Evolutionary conservation across 1,140 invertebrate species (phyloP).

Genomic region (Cotesia chilonis): DNA sequence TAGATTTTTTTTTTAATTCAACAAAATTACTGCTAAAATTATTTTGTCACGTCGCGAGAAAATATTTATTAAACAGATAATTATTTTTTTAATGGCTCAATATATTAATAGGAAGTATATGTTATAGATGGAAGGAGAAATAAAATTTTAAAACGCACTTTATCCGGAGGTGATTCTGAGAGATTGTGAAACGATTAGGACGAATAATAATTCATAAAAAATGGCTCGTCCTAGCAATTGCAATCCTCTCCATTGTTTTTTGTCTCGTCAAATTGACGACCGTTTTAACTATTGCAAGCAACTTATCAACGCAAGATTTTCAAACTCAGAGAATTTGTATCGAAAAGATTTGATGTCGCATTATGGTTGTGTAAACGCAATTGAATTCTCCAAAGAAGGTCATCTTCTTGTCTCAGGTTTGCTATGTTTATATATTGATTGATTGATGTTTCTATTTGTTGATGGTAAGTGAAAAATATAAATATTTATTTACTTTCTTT

Average conservation of each 20-base stretch:
- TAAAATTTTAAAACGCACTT: no score
- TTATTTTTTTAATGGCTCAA: no score
- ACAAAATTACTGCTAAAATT: no score
- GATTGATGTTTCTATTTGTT: slow-evolving; percentile 27
- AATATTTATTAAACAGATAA: no score
- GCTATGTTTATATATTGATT: slow-evolving; percentile 27
- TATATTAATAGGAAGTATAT: no score
- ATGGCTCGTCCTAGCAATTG: slow-evolving; percentile 61
- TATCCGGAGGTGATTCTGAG: neutral
- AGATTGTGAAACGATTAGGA: slow-evolving; percentile 5
- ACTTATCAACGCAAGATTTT: slow-evolving; percentile 72
- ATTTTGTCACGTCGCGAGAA: no score
- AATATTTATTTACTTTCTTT: slow-evolving; percentile 11
- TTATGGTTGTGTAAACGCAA: slow-evolving; percentile 96
- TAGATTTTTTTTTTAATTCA: no score
- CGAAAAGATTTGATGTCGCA: slow-evolving; percentile 87
- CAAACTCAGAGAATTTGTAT: slow-evolving; percentile 77
- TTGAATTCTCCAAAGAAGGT: slow-evolving; percentile 91
- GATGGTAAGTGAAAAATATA: neutral
- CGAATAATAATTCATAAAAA: slow-evolving; percentile 18
- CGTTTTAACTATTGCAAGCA: slow-evolving; percentile 64
- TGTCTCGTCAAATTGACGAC: slow-evolving; percentile 66
- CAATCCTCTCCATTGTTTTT: slow-evolving; percentile 64
- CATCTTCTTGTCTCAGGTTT: slow-evolving; percentile 88
- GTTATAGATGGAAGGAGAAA: no score